phyloP scores from a whole-genome alignment of 2,888 invertebrate species.

The Invenusta paracnida region DNA sequence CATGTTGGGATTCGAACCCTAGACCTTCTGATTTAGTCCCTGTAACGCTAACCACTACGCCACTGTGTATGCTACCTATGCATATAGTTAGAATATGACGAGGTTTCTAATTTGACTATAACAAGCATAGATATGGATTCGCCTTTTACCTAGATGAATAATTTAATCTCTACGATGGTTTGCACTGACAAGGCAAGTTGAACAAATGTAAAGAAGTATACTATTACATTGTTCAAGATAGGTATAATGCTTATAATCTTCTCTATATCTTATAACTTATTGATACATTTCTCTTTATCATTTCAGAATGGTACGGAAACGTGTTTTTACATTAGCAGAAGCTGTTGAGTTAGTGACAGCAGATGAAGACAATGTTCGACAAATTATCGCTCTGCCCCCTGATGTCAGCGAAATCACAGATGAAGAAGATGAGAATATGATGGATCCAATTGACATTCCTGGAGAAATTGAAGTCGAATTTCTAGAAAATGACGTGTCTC shows the following conservation, averaged over 20 bases:
- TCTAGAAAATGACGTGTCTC: slow-evolving; percentile 28
- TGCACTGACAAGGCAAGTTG: not conserved
- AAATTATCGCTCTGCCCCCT: slow-evolving; percentile 32
- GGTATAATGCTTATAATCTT: not conserved
- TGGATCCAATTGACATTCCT: slow-evolving; percentile 21
- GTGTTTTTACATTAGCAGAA: slow-evolving; percentile 20
- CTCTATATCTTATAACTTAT: not conserved
- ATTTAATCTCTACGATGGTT: not conserved
- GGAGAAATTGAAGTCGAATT: slow-evolving; percentile 24
- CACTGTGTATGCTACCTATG: not conserved
- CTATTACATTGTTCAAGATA: not conserved
- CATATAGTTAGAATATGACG: slow-evolving; percentile 11
- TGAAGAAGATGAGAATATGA: slow-evolving; percentile 31
- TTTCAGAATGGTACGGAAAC: slow-evolving; percentile 33
- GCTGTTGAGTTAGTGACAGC: slow-evolving; percentile 16
- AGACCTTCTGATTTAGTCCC: not conserved
- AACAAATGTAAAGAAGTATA: not conserved
- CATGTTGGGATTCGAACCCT: slow-evolving; percentile 14
- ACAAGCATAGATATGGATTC: not conserved
- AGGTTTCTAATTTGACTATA: slow-evolving; percentile 29
- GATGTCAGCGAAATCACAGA: slow-evolving; percentile 28
- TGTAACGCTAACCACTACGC: not conserved
- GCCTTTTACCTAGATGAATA: not conserved
- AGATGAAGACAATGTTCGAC: slow-evolving; percentile 30
- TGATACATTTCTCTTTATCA: slow-evolving; percentile 23